Conservation (phyloP, 2,888 invertebrate species). For the Esperia sulphurella region DNA sequence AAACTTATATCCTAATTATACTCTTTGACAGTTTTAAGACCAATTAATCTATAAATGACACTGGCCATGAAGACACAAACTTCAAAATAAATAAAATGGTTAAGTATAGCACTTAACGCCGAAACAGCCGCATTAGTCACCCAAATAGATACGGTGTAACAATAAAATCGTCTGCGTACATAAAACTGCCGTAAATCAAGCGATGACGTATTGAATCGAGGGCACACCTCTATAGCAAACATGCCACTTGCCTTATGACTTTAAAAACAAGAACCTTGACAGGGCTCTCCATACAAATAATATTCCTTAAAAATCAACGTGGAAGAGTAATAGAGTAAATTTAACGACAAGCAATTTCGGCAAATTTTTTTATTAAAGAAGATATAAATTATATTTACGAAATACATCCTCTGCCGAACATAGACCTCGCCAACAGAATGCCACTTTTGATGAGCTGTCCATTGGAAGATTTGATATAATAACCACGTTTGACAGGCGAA, state of each 20-base stretch:
- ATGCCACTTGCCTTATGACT: constrained; percentile 19
- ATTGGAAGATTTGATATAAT: too few relatives aligned
- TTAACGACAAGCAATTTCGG: too few relatives aligned
- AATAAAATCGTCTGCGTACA: constrained; percentile 23
- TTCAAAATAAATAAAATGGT: not conserved
- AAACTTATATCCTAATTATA: too few relatives aligned
- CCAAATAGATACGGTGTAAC: constrained; percentile 20
- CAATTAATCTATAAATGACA: not conserved
- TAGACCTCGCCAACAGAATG: too few relatives aligned
- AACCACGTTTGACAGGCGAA: too few relatives aligned
- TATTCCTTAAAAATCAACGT: constrained; percentile 22
- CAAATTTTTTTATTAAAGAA: too few relatives aligned
- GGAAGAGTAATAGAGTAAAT: too few relatives aligned
- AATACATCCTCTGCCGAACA: too few relatives aligned
- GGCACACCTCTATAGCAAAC: constrained; percentile 25
- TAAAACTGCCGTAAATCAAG: constrained; percentile 29
- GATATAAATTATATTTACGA: too few relatives aligned
- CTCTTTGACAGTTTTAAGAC: too few relatives aligned
- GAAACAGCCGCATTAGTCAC: constrained; percentile 25
- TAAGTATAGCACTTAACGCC: constrained; percentile 13
- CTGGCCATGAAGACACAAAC: not conserved
- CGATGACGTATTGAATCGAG: constrained; percentile 24
- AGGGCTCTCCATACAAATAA: too few relatives aligned
- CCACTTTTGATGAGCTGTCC: too few relatives aligned
- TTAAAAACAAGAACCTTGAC: constrained; percentile 24